Evolutionary conservation across 2,113 vertebrate genomes (phyloP), one percentile per base, ranked within the genome.

Genomic region (Caranx melampygus): DNA sequence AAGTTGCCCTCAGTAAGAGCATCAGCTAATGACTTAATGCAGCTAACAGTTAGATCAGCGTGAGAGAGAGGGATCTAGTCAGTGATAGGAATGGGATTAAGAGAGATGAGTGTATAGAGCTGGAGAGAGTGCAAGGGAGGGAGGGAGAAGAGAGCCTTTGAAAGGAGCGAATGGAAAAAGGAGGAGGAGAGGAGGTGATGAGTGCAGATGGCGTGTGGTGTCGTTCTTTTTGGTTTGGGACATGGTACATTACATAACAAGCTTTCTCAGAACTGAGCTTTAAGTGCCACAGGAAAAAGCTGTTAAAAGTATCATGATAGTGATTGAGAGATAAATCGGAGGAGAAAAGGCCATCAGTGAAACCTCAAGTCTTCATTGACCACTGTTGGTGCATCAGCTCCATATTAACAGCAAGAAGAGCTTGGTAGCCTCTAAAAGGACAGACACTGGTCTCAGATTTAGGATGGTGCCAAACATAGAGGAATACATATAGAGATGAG

Each of bases 261-360:
- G 73, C 68, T 74, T 71, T 86, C 63, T 84, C 51, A 55, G 82
- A 81, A 66, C 45, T 26, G 59, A 85, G 34, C 21, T 76, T 55
- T 40, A 44, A 58, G 68, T 34, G 40, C 37, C 55, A 49, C 55
- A 49, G 54, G 70, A 75, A 42, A 65, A 21, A 52, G 65, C 69
- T 47, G 54, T 58, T 76, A 62, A 47, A 64, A 55, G 31, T 61
- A 59, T 60, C 42, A 52, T 52, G 69, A 58, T 16, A 6, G 20
- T 26, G 0, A 55, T 5, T 42, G 3, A 54, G 34, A 26, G 13
- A 63, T 13, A 18, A 33, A 57, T 47, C 26, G 26, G 37, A 5
- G 31, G n/a, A 12, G 3, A 33, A 44, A 35, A 59, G 33, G 6
- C 40, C 57, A 13, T 31, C 12, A 58, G 33, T 11, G 49, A 59